Base-by-base conservation (phyloP, 2,888 invertebrate genomes). In the Caenorhabditis sp. region DNA sequence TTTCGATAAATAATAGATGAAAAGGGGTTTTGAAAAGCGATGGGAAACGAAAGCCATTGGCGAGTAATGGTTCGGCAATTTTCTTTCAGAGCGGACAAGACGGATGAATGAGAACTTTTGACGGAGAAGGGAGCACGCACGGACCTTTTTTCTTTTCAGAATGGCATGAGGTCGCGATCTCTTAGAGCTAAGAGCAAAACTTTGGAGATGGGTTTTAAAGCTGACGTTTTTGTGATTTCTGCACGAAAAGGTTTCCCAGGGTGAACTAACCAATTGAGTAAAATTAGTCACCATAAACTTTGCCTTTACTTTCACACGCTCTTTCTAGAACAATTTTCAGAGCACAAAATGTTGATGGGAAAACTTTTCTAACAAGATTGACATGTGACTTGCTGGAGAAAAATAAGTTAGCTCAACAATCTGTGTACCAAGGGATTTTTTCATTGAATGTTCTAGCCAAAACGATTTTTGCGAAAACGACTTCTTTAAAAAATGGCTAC, bases 11-110 rank as follows among this genome's bases (percentile, higher is more conserved):
- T 64, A 78, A 78, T 60, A 51, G 58, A 78, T 58, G 64, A 24
- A 37, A 69, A 67, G 50, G 61, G 47, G 60, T 15, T 37, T 67
- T 67, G 60, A 61, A 76, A 61, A 76, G 55, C 60, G 37, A 67
- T 67, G 50, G 64, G 28, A 74, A 67, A 77, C 68, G 68, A 77
- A 53, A 56, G 62, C 62, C 50, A 77, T 56, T 64, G 55, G 13
- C 62, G 28, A 78, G 69, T 78, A 78, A 78, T 78, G 69, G 78
- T 70, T 58, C 78, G 55, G 69, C 69, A 70, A 69, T 70, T 78
- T 70, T 65, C 58, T 78, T 78, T 64, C 70, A 69, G 62, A 62
- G 32, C 37, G 70, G 51, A 58, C 69, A 62, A 77, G 69, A 69
- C 56, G 40, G 50, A 64, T 58, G 70, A 70, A 70, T 70, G 58